Conservation (phyloP, 92 coral and sea anemone species). For the Palythoa grandis region DNA sequence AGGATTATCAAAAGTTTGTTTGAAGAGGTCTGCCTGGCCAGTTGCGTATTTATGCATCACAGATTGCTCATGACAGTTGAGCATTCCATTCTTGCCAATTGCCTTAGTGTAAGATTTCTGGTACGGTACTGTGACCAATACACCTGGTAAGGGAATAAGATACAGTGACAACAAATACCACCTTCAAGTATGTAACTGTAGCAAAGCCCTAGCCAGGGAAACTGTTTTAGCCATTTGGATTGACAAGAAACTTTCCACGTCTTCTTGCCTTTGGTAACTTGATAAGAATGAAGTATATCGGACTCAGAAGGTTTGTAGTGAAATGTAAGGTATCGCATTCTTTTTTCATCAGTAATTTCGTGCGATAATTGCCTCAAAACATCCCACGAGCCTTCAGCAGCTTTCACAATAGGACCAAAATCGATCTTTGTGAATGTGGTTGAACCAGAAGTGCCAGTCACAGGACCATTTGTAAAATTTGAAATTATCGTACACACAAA, state of each 20-base stretch:
- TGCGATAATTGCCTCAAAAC: slow-evolving; percentile 58
- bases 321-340: slow-evolving; percentile 58
- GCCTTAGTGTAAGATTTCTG: slow-evolving; percentile 57
- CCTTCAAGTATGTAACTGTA: slow-evolving; percentile 64
- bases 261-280: slow-evolving; percentile 64
- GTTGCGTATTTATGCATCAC: slow-evolving; percentile 49
- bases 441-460: slow-evolving; percentile 58
- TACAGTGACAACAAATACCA: slow-evolving; percentile 62
- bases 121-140: slow-evolving; percentile 58
- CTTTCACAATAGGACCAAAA: slow-evolving; percentile 57
- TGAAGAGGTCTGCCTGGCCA: slow-evolving; percentile 63
- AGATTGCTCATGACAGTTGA: slow-evolving; percentile 59
- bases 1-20: slow-evolving; percentile 57
- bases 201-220: slow-evolving; percentile 60
- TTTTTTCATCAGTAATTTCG: slow-evolving; percentile 59
- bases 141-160: slow-evolving; percentile 57
- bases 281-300: slow-evolving; percentile 61
- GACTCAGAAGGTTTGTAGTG: slow-evolving; percentile 59
- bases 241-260: slow-evolving; percentile 60
- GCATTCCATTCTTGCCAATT: slow-evolving; percentile 55
- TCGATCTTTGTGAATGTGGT: slow-evolving; percentile 62
- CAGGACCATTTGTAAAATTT: slow-evolving; percentile 47
- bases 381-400: slow-evolving; percentile 58
- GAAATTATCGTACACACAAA: slow-evolving; percentile 42
- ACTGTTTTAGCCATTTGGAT: slow-evolving; percentile 60